Percentiles rank a stretch among this genome's conserved stretches.
Conservation (phyloP, 1,140 invertebrate genomes). For the Drosophila yakuba region DNA sequence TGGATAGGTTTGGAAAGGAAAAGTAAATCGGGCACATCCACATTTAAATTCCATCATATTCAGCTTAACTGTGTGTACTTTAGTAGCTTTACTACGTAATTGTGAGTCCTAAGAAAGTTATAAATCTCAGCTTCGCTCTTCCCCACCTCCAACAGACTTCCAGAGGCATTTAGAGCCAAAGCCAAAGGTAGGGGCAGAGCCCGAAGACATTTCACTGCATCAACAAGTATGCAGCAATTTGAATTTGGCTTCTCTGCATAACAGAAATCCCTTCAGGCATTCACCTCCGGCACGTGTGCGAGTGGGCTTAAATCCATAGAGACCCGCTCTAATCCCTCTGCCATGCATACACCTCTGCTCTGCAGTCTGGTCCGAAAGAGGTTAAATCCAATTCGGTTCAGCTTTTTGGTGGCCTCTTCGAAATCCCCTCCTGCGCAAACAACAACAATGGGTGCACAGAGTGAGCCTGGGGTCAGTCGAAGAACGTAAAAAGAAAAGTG, state of each 20-base stretch:
- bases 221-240: slow-evolving; percentile 49
- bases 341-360: slow-evolving; percentile 45
- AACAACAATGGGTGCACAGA: slow-evolving; percentile 54
- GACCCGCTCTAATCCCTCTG: slow-evolving; percentile 47
- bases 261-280: slow-evolving; percentile 39
- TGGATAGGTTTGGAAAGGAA: too few relatives aligned
- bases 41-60: too few relatives aligned
- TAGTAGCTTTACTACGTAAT: too few relatives aligned
- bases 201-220: slow-evolving; percentile 34
- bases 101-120: neutral
- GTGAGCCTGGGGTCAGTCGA: slow-evolving; percentile 59
- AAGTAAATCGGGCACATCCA: too few relatives aligned
- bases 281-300: slow-evolving; percentile 8
- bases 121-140: neutral
- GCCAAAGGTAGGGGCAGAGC: slow-evolving; percentile 5
- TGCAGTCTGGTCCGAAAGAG: slow-evolving; percentile 38
- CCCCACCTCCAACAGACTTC: neutral
- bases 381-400: slow-evolving; percentile 77
- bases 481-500: neutral
- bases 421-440: slow-evolving; percentile 22
- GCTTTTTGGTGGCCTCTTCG: slow-evolving; percentile 42
- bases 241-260: slow-evolving; percentile 43
- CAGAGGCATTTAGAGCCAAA: slow-evolving; percentile 3
- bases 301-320: slow-evolving; percentile 6
- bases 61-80: too few relatives aligned